These are phyloP conservation scores for Dastarcus helophoroides DNA, from an alignment of 2,888 invertebrate genomes.

Conservation along the genomic window DNA sequence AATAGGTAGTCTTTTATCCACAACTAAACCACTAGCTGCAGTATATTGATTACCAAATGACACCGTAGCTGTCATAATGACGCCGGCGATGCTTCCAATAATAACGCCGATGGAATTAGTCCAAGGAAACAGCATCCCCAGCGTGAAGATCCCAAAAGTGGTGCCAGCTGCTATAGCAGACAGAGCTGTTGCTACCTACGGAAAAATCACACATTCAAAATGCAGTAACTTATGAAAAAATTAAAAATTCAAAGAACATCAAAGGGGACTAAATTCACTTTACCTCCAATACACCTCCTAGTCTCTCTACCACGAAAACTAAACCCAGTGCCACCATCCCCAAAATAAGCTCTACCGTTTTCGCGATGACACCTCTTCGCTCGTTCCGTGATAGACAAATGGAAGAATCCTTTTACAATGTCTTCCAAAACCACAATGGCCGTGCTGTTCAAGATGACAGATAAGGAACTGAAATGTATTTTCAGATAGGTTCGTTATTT, in stretches of 20 bases:
- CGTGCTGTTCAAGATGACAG: slow-evolving; percentile 80
- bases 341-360: too few relatives aligned
- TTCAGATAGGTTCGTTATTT: not conserved
- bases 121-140: slow-evolving; percentile 76
- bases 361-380: too few relatives aligned
- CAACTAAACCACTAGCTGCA: slow-evolving; percentile 46
- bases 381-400: too few relatives aligned
- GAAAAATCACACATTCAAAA: slow-evolving; percentile 9
- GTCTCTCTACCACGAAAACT: too few relatives aligned
- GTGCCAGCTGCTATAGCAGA: slow-evolving; percentile 78
- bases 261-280: slow-evolving; percentile 17
- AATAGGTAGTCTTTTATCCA: slow-evolving; percentile 45
- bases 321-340: too few relatives aligned
- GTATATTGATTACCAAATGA: slow-evolving; percentile 58
- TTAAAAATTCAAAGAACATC: too few relatives aligned
- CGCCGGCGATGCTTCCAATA: slow-evolving; percentile 49
- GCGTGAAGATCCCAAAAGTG: slow-evolving; percentile 69
- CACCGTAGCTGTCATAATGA: slow-evolving; percentile 48
- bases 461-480: slow-evolving; percentile 75
- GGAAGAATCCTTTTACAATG: slow-evolving; percentile 61
- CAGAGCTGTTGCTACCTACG: slow-evolving; percentile 55
- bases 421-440: slow-evolving; percentile 77
- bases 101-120: slow-evolving; percentile 56
- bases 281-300: slow-evolving; percentile 72
- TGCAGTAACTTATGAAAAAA: too few relatives aligned